Evolutionary conservation across 2,888 invertebrate genomes (phyloP), one percentile per base, ranked within the genome.

Genomic region (Penaeus monodon): DNA sequence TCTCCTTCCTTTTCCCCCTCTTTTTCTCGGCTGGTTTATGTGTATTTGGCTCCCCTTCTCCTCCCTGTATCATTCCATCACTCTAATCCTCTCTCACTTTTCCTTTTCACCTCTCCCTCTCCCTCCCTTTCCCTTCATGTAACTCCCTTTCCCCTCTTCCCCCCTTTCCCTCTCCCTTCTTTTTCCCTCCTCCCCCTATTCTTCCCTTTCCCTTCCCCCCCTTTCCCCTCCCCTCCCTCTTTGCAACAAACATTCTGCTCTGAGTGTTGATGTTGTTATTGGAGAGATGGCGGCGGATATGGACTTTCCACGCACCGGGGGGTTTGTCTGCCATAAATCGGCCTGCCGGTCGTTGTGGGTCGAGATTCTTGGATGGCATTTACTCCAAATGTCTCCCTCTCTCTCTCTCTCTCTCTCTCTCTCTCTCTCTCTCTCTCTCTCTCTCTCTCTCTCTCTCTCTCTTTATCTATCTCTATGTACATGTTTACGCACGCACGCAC

Each of bases 1-100:
- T n/a, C 49, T 49, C 76, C 27, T 22, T 76, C 76, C 38, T 27
- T 65, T 27, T 33, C 38, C 22, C 27, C 79, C 24, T 65, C 29
- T 65, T 79, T 63, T 29, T 74, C 74, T 49, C 38, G 74, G 74
- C 74, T 49, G 27, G 44, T 49, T 22, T 33, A 74, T 49, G 44
- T 74, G 74, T 38, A 49, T 22, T 24, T 44, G 49, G 24, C 12
- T 38, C 74, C 24, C 74, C 74, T 74, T 20, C 49, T 44, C 74
- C 74, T 74, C 44, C 3, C 44, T 74, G n/a, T n/a, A n/a, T n/a
- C n/a, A n/a, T n/a, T n/a, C n/a, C n/a, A n/a, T n/a, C n/a, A n/a
- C n/a, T n/a, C n/a, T n/a, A n/a, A 7, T 73, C 20, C 33, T 38
- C 17, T 24, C 17, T 38, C 24, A 1, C 64, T 49, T 24, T 33